Evolutionary conservation across 1,140 invertebrate species (phyloP).

Genomic region (Maconellicoccus hirsutus): DNA sequence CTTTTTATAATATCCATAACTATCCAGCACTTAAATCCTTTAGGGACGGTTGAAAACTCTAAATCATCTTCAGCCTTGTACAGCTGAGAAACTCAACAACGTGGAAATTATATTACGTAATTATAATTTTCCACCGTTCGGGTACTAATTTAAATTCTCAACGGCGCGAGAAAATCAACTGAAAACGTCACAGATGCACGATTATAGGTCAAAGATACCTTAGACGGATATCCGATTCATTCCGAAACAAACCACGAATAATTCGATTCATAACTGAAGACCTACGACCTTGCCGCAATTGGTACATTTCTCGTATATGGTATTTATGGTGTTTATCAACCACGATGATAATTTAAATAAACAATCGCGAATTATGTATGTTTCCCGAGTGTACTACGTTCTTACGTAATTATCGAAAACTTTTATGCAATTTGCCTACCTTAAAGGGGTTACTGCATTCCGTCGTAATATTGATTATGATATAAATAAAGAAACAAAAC

Average conservation of each 20-base stretch:
- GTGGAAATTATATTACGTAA: background rate
- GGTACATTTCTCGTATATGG: background rate
- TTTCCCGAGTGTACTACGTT: background rate
- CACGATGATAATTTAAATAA: background rate
- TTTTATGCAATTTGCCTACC: background rate
- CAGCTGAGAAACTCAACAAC: background rate
- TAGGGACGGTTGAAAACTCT: too few relatives aligned
- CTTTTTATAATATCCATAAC: too few relatives aligned
- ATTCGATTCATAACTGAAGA: background rate
- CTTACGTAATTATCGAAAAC: background rate
- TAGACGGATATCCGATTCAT: background rate
- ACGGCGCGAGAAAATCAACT: background rate
- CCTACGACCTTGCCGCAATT: background rate
- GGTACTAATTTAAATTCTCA: background rate
- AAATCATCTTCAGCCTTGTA: background rate
- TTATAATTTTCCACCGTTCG: background rate
- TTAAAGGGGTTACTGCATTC: background rate
- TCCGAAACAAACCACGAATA: background rate
- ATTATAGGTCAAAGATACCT: background rate
- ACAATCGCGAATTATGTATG: background rate
- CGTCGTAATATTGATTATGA: background rate
- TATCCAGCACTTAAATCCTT: too few relatives aligned
- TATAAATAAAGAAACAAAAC: background rate
- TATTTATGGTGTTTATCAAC: background rate
- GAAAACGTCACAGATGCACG: background rate